These are phyloP conservation scores for Akabosia matsudoensis DNA, from an alignment of 1,140 invertebrate species.

Conservation along the genomic window DNA sequence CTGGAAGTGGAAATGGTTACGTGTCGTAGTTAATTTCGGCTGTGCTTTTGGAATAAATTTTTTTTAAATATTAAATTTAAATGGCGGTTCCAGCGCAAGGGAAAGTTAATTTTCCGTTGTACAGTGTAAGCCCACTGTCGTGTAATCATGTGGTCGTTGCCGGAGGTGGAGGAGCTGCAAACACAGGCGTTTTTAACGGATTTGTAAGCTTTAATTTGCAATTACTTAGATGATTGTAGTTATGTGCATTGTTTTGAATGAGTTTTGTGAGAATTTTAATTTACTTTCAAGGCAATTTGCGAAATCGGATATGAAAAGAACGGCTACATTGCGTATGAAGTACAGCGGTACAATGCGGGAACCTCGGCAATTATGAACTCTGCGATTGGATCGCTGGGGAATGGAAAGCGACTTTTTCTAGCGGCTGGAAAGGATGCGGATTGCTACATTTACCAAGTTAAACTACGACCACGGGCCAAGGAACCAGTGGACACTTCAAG, in stretches of 20 bases:
- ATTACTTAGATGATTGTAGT: conserved; percentile 35
- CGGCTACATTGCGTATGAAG: conserved; percentile 76
- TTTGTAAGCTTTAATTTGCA: conserved; percentile 60
- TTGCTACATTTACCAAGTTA: conserved; percentile 82
- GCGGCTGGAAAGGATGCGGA: conserved; percentile 87
- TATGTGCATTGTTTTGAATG: no score
- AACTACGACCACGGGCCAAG: conserved; percentile 52
- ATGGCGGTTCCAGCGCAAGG: not conserved
- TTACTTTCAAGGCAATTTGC: conserved; percentile 65
- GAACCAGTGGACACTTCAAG: conserved; percentile 55
- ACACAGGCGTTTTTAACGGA: conserved; percentile 92
- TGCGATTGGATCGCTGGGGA: conserved; percentile 53
- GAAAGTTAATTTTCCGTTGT: conserved; percentile 82
- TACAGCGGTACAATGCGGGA: conserved; percentile 82
- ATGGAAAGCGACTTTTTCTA: conserved; percentile 69
- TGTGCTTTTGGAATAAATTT: no score
- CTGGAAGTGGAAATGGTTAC: no score
- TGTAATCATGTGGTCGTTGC: conserved; percentile 89
- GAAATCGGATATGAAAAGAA: conserved; percentile 78
- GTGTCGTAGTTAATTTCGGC: no score
- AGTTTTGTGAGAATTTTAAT: conserved; percentile 25
- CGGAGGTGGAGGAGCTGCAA: conserved; percentile 89
- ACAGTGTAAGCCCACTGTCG: conserved; percentile 82
- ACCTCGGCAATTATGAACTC: conserved; percentile 88
- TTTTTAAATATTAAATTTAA: not conserved